Base-by-base conservation (phyloP, 2,888 invertebrate species). In the Mesoligia furuncula region DNA sequence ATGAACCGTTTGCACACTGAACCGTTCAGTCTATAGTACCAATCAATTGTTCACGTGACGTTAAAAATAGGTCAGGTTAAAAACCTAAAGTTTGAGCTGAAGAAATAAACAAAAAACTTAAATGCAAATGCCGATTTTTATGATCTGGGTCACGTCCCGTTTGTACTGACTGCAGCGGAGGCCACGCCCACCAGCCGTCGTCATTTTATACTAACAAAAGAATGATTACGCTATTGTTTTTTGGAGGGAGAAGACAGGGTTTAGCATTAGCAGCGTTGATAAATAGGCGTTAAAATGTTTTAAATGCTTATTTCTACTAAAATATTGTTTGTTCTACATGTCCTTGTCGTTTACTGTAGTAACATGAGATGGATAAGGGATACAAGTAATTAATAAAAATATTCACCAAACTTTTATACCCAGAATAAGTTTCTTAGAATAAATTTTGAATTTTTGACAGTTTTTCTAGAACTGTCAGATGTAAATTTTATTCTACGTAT, bases 111-210 rank as follows among this genome's bases (percentile, higher is more conserved):
- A 68, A 78, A 80, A 64, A 66, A 59, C 31, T 87, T 84, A 31
- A 85, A 79, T 87, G 76, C 67, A 87, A 72, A 81, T 75, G 59
- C 73, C 66, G 73, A 85, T 87, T 84, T 80, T 75, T 87, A 85
- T 80, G 82, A 87, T 70, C 70, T 86, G 57, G 88, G 87, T 86
- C 86, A 83, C 80, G 86, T 79, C 59, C 81, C 39, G 70, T 13
- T 76, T 68, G 76, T 67, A 51, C 7, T 72, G 64, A 71, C 84
- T 79, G 80, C 84, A 74, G 64, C 51, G 39, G 65, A 27, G 24
- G 39, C 59, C 73, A 61, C 73, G 24, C 79, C 71, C 39, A 61
- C 45, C 36, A 4, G 51, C 45, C 11, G 66, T 73, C 54, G 48
- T 77, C 72, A 75, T 67, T 76, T 69, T 70, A 31, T 64, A 59